phyloP scores from a whole-genome alignment of 2,797 vertebrate species.

The Danio aesculapii region DNA sequence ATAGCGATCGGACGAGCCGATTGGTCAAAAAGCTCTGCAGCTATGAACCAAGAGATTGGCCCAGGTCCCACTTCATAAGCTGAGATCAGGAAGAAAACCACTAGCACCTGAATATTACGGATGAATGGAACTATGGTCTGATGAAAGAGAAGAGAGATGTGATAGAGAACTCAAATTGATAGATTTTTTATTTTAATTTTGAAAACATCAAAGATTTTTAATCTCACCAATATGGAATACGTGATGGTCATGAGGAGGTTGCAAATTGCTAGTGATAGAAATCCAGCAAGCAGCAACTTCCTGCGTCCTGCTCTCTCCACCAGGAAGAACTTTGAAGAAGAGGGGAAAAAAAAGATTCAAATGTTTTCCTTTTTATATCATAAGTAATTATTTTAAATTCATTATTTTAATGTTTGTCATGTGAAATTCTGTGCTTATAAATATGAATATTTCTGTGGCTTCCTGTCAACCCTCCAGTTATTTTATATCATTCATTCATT shows the following conservation, averaged over 20 bases:
- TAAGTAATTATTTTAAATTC: too few relatives aligned
- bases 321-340: constrained; percentile 71
- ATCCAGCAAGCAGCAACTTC: constrained; percentile 72
- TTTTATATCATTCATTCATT: too few relatives aligned
- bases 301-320: constrained; percentile 73
- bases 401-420: too few relatives aligned
- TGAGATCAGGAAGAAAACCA: constrained; percentile 76
- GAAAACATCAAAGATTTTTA: background rate
- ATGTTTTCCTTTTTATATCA: background rate
- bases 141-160: background rate
- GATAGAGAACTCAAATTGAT: background rate
- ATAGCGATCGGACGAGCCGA: constrained; percentile 70
- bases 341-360: constrained; percentile 15
- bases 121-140: constrained; percentile 72
- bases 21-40: constrained; percentile 77
- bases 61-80: constrained; percentile 75
- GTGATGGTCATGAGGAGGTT: constrained; percentile 79
- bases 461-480: too few relatives aligned
- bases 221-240: constrained; percentile 76
- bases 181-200: background rate
- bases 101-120: constrained; percentile 70
- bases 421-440: too few relatives aligned
- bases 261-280: constrained; percentile 72
- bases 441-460: too few relatives aligned
- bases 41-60: constrained; percentile 79